Evolutionary conservation across 2,888 invertebrate genomes (phyloP), one percentile per base, ranked within the genome.

Genomic region (Selenia dentaria): DNA sequence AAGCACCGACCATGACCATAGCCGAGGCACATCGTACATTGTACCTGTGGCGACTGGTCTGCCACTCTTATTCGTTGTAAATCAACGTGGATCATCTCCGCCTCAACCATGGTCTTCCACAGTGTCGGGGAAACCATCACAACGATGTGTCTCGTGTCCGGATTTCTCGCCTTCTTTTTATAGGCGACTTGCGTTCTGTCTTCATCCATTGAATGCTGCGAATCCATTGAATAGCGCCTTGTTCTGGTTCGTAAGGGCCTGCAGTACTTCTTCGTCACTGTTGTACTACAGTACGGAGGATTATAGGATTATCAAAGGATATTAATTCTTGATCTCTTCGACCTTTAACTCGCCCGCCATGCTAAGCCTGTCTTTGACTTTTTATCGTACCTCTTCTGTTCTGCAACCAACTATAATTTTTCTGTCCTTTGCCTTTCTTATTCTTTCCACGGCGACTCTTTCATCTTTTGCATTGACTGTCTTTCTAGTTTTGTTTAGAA

Each of bases 41-140:
- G 57, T 0, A 58, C 43, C 0, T 55, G 38, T 0, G 58, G 59
- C 0, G 56, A 56, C 9, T 57, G 55, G 46, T 59, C 59, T 2
- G 16, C 16, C 16, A 16, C 16, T 16, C 16, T 16, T 16, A 16
- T 4, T 2, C 16, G 16, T 4, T 59, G 54, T 0, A 60, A 32
- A 8, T 54, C 59, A 1, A 63, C 40, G 39, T 51, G 36, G 0
- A 59, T 14, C 2, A 34, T 41, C 1, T 39, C 59, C 1, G 46
- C 51, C 0, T 45, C 34, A 2, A 24, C 16, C n/a, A 42, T 0
- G 0, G 16, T 3, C n/a, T 18, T 13, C 52, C 52, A 53, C 0
- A 53, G 6, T 1, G 1, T 8, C 1, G 53, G 45, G 1, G 53
- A 43, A 6, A 45, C 42, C 18, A 20, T 39, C 18, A 47, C 5